Conservation (phyloP, 2,797 vertebrate genomes). For the Linurgus olivaceus region DNA sequence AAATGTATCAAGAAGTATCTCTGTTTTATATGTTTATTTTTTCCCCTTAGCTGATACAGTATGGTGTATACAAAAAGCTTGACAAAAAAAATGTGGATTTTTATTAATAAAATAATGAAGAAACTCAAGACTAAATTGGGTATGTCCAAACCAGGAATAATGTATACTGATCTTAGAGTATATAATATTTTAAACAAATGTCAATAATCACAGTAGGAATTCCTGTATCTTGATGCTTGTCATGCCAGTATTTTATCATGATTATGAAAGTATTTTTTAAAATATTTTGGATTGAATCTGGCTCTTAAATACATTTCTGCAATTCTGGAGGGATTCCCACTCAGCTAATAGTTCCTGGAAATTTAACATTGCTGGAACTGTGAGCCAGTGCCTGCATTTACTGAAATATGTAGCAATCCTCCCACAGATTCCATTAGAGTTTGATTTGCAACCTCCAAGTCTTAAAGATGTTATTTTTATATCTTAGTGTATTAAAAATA, state of each 20-base stretch:
- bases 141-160: background rate
- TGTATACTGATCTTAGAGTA: background rate
- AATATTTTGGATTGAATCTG: background rate
- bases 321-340: background rate
- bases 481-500: background rate
- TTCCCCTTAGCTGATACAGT: background rate
- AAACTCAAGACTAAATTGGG: background rate
- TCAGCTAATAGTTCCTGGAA: constrained; percentile 3
- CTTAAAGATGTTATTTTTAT: background rate
- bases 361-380: background rate
- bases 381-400: background rate
- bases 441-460: background rate
- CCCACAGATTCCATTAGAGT: background rate
- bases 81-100: background rate
- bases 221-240: background rate
- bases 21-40: background rate
- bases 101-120: background rate
- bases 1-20: background rate
- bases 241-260: background rate
- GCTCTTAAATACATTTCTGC: background rate
- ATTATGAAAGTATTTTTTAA: background rate
- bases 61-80: background rate
- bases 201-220: background rate
- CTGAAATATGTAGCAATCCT: background rate
- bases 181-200: background rate